These are phyloP conservation scores for Oostethus manadensis DNA, from an alignment of 2,113 vertebrate species.

Conservation along the genomic window DNA sequence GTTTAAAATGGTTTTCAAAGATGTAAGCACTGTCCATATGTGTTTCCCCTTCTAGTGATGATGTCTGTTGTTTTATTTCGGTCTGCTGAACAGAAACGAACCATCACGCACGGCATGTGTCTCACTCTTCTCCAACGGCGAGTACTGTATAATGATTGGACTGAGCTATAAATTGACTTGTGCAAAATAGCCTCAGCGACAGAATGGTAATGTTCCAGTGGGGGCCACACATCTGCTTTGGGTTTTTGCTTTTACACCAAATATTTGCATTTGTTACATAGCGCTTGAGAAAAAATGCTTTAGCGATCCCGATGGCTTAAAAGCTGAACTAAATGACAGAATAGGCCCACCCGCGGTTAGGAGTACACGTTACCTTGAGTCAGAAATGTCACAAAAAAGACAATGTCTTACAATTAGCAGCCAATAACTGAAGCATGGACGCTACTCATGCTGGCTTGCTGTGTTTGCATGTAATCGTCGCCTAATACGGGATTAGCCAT, in stretches of 20 bases:
- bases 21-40: conserved; percentile 26
- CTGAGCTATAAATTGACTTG: neutral
- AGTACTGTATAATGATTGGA: neutral
- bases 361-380: conserved; percentile 6
- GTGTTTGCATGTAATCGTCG: neutral
- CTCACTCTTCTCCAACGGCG: neutral
- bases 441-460: neutral
- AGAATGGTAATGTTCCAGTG: neutral
- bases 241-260: conserved; percentile 10
- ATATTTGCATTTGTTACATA: conserved; percentile 15
- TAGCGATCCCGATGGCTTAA: neutral
- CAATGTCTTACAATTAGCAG: conserved; percentile 9
- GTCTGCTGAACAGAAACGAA: conserved; percentile 41
- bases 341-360: neutral
- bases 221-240: conserved; percentile 10
- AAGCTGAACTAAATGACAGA: conserved; percentile 2
- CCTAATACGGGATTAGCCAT: conserved; percentile 1
- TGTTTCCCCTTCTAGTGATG: conserved; percentile 31
- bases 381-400: conserved; percentile 2
- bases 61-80: conserved; percentile 26
- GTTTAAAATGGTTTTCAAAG: conserved; percentile 24
- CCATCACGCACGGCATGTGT: conserved; percentile 6
- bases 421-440: conserved; percentile 6
- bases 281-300: conserved; percentile 16
- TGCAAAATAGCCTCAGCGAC: neutral